These are phyloP conservation scores for Petrocephalus sullivani DNA, from an alignment of 2,797 vertebrate species.

Conservation along the genomic window DNA sequence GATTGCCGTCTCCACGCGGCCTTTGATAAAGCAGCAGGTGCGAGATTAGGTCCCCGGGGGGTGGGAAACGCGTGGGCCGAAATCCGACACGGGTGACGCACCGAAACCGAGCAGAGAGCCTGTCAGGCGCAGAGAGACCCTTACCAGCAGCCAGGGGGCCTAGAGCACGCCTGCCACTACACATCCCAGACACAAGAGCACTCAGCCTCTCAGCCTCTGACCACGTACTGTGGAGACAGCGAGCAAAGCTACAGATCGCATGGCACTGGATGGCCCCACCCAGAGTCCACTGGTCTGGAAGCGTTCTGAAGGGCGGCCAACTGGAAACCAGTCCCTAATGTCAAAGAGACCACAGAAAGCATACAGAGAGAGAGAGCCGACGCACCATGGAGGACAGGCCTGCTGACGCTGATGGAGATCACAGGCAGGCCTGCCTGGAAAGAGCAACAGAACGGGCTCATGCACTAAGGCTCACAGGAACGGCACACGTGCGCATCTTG, in stretches of 20 bases:
- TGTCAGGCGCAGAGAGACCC: background rate
- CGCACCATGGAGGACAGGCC: background rate
- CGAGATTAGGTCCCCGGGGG: background rate
- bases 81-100: background rate
- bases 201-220: background rate
- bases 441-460: background rate
- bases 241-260: background rate
- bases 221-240: background rate
- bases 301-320: background rate
- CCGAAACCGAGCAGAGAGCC: background rate
- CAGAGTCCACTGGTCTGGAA: background rate
- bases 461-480: no score
- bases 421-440: background rate
- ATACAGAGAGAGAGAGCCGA: background rate
- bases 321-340: background rate
- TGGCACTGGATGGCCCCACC: background rate
- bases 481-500: no score
- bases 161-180: background rate
- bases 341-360: background rate
- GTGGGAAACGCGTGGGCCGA: background rate
- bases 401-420: background rate
- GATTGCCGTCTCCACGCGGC: background rate
- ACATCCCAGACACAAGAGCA: background rate
- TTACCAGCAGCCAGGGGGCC: background rate
- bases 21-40: slow-evolving; percentile 5